Evolutionary conservation across 64 coral and sea anemone species (phyloP).

Genomic region (Stichodactyla helianthus): DNA sequence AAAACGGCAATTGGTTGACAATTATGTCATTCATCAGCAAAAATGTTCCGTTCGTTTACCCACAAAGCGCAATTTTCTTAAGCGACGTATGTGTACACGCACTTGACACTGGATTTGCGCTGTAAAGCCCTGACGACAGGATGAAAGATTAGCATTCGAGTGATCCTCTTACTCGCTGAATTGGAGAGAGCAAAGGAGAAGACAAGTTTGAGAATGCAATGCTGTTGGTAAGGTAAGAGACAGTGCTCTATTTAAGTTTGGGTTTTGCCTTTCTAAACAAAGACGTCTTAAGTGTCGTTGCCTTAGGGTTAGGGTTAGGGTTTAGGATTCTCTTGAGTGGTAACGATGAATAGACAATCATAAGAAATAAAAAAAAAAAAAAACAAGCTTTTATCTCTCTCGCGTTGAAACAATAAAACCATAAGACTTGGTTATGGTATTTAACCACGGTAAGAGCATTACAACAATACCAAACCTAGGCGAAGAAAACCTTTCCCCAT

Average conservation of each 20-base stretch:
- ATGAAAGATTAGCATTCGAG: neutral
- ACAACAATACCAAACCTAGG: no score
- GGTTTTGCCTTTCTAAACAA: neutral
- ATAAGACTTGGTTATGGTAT: no score
- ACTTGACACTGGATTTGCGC: neutral
- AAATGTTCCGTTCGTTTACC: neutral
- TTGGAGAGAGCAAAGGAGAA: neutral
- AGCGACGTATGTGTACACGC: neutral
- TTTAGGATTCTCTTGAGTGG: no score
- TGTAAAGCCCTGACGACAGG: neutral
- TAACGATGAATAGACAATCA: no score
- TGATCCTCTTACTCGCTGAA: neutral
- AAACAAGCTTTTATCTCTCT: no score
- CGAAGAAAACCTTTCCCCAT: no score
- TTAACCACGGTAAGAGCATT: no score
- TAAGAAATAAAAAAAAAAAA: no score
- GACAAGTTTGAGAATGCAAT: conserved; percentile 1
- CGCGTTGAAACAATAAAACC: no score
- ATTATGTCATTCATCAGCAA: neutral
- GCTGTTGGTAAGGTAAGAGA: neutral
- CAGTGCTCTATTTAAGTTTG: neutral
- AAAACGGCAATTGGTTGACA: neutral
- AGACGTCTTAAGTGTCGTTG: neutral
- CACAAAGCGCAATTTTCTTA: neutral
- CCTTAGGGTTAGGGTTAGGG: neutral